Base-by-base conservation (phyloP, 2,113 vertebrate species). In the Psittacus erithacus region DNA sequence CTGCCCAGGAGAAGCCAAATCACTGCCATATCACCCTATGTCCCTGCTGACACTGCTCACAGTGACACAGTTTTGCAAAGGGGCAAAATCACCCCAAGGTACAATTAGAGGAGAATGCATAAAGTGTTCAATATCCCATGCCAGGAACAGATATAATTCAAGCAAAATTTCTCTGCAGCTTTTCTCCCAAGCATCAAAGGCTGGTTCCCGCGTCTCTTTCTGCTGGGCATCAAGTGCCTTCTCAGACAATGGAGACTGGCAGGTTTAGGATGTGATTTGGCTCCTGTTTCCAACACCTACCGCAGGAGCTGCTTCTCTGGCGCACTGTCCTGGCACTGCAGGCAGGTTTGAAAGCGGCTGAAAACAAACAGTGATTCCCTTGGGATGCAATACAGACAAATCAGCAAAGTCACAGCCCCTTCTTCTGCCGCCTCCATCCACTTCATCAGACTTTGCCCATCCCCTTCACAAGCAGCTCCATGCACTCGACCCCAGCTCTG, bases 21-120 rank as follows among this genome's bases (percentile, higher is more conserved):
- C 83, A 68, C 0, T 0, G 71, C 35, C 4, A 3, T 62, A 33
- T 25, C 10, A 0, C 49, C 70, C 82, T 69, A 52, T 25, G 11
- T 23, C 19, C 12, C 2, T 17, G 7, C 50, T 35, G 62, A 75
- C 67, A 46, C 59, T 17, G 38, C 67, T 57, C 44, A 76, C 41
- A 18, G 41, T 63, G 35, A 35, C 35, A 35, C 35, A 35, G 35
- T 35, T 35, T 35, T 35, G 33, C 35, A 73, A 41, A 86, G 68
- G 57, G 38, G 46, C 60, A 81, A 83, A 68, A 89, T 6, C 9
- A 7, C 3, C 38, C n/a, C 1, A 0, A 44, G 15, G 43, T 5
- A 13, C 44, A 75, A 75, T 23, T 1, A 84, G 13, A 84, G 47
- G n/a, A n/a, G 46, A 70, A 29, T 0, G 5, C 53, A 38, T 4